Conservation (phyloP, 2,113 vertebrate species). For the Cnemophilus loriae region DNA sequence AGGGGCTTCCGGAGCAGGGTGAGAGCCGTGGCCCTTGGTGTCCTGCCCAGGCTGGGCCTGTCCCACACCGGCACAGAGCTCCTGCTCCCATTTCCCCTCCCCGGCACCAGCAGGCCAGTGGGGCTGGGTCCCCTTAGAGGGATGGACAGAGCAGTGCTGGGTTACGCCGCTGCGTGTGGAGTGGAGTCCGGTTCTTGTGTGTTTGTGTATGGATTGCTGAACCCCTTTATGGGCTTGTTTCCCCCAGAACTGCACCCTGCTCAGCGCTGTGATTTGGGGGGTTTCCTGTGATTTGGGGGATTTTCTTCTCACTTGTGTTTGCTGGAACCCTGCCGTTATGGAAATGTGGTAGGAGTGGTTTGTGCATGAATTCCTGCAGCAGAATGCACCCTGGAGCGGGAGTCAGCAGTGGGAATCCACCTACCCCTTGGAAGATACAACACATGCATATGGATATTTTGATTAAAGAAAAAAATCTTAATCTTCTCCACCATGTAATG, state of each 20-base stretch:
- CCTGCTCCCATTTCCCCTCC: accelerated
- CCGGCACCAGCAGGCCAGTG: background rate
- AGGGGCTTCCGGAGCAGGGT: no score
- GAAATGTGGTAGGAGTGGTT: background rate
- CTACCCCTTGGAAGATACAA: background rate
- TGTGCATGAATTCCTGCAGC: slow-evolving; percentile 24
- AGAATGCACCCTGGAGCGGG: slow-evolving; percentile 11
- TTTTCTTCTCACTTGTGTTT: background rate
- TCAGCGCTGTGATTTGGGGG: accelerated
- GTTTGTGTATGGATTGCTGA: background rate
- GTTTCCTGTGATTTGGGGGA: background rate
- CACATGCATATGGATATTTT: slow-evolving; percentile 68
- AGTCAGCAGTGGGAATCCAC: slow-evolving; percentile 46
- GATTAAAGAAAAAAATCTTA: slow-evolving; percentile 64
- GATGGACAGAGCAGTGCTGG: accelerated
- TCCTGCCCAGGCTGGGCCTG: no score
- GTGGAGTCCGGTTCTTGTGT: accelerated
- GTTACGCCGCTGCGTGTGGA: accelerated
- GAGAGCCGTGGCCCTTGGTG: accelerated
- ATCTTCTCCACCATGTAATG: slow-evolving; percentile 71
- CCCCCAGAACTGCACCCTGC: background rate
- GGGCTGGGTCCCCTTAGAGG: background rate
- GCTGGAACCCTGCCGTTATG: background rate
- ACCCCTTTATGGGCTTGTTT: background rate
- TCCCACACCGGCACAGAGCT: accelerated